Base-by-base conservation (phyloP, 2,797 vertebrate species). In the Eulemur mongoz region DNA sequence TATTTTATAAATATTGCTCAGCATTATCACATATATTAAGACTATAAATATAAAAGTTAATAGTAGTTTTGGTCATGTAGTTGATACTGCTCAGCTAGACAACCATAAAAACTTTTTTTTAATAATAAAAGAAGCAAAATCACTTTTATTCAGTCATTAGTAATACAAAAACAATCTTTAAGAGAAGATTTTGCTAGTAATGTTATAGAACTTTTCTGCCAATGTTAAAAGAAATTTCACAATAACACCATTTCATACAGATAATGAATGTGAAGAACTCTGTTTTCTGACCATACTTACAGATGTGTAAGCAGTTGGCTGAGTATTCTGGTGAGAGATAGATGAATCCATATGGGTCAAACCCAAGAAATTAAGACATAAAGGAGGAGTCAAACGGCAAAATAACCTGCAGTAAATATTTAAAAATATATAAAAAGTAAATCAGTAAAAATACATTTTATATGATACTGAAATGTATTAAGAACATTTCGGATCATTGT, bases 301-400 rank as follows among this genome's bases (percentile, higher is more conserved):
- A 12, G 99, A 99, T 8, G 99, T 99, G 98, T 99, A 99, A 10
- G 99, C 99, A 0, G 99, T 99, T 98, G 99, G 99, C 92, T 99
- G 98, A 96, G 99, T 99, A 27, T 99, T 97, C 98, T 98, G 98
- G 97, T 99, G 99, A 94, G 99, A 99, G 93, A 99, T 99, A 48
- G 99, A 99, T 5, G 99, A 99, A 98, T 99, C 99, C 99, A 99
- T 99, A 98, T 99, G 99, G 94, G 99, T 99, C 98, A 99, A 97
- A 87, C 99, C 99, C 99, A 99, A 98, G 97, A 99, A 99, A 98
- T 99, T 99, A 92, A 99, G 99, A 97, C 99, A 99, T n/a, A 99
- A 98, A 7, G 99, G 99, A 76, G 99, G 99, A 89, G 99, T 99
- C 93, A 99, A 98, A 89, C 99, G 99, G 94, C 99, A 99, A 98